These are phyloP conservation scores for Apostichopus californicus DNA, from an alignment of 35 echinoderm and acorn worm species.

Conservation along the genomic window DNA sequence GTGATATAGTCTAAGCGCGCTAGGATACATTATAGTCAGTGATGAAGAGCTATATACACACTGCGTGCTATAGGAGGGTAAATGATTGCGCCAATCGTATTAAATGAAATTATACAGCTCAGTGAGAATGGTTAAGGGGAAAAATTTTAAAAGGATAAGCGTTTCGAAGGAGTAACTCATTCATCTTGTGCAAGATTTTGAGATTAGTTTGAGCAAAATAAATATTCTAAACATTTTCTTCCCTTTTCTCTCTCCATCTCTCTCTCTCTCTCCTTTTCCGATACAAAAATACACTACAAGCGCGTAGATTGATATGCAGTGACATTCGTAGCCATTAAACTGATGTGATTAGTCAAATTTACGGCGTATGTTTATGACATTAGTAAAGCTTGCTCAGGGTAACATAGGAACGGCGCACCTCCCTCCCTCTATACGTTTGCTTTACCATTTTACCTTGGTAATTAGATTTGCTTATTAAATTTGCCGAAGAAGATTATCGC, in stretches of 20 bases:
- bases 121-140: background rate
- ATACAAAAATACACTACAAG: conserved; percentile 26
- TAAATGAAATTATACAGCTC: no score
- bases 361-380: conserved; percentile 57
- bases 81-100: no score
- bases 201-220: conserved; percentile 6
- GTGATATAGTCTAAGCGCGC: no score
- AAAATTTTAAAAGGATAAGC: background rate
- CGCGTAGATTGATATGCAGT: conserved; percentile 17
- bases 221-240: conserved; percentile 4
- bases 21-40: no score
- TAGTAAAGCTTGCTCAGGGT: conserved; percentile 44
- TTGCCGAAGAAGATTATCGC: conserved; percentile 47
- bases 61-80: no score
- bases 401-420: conserved; percentile 6
- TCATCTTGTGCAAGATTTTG: background rate
- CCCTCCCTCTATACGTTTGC: background rate
- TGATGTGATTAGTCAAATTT: conserved; percentile 56
- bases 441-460: conserved; percentile 19
- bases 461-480: conserved; percentile 55
- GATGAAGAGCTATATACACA: no score
- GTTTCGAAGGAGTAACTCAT: background rate
- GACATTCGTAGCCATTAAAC: conserved; percentile 49
- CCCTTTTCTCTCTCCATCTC: background rate
- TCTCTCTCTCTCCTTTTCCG: background rate